Conservation (phyloP, 2,113 vertebrate genomes). For the Felis catus region DNA sequence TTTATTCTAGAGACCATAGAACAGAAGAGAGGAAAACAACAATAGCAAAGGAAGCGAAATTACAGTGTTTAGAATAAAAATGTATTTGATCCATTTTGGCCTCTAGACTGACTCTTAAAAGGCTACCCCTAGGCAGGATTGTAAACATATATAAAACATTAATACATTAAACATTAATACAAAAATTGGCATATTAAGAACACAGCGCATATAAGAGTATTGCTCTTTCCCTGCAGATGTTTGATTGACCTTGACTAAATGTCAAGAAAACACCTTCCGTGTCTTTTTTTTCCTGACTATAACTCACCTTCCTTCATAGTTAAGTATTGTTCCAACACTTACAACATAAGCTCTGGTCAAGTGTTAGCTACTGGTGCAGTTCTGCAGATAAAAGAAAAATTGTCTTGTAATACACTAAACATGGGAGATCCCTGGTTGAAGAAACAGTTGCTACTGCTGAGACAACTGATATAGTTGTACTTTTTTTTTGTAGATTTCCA, state of each 20-base stretch:
- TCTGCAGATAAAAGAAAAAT: conserved; percentile 32
- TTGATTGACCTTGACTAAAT: conserved; percentile 76
- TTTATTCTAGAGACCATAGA: conserved; percentile 53
- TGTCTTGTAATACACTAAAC: background rate
- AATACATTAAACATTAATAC: conserved; percentile 67
- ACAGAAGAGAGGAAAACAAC: conserved; percentile 2
- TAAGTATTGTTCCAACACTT: conserved; percentile 51
- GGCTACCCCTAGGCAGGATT: conserved; percentile 48
- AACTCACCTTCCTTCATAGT: conserved; percentile 56
- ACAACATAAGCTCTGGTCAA: conserved; percentile 20
- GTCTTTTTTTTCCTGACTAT: conserved; percentile 33
- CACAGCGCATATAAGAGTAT: conserved; percentile 49
- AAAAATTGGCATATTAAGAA: conserved; percentile 73
- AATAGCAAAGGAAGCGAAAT: conserved; percentile 40
- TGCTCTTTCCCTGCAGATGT: conserved; percentile 70
- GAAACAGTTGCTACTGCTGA: background rate
- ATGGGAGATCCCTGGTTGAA: background rate
- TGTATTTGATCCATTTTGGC: conserved; percentile 32
- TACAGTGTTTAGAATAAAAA: conserved; percentile 59
- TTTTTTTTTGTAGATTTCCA: conserved; percentile 35
- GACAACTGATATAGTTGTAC: background rate
- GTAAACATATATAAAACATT: conserved; percentile 67
- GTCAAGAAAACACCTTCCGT: conserved; percentile 63
- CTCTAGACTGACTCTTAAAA: conserved; percentile 58
- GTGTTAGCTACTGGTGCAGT: background rate